Evolutionary conservation across 2,888 invertebrate species (phyloP).

Genomic region (Scrobipalpa costella): DNA sequence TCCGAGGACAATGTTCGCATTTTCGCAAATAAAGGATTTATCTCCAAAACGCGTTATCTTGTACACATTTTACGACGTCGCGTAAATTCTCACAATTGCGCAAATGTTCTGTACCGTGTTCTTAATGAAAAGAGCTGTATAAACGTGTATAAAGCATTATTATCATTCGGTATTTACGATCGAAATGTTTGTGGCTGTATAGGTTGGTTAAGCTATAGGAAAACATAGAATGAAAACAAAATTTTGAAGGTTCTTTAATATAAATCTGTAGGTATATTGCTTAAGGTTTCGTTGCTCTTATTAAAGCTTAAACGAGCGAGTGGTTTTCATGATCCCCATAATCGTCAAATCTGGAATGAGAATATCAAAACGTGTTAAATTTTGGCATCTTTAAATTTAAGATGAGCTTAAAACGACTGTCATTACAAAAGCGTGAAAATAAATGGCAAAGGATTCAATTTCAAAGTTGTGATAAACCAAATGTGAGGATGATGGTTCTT

Average conservation of each 20-base stretch:
- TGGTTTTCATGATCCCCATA: conserved; percentile 6
- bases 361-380: not conserved
- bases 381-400: not conserved
- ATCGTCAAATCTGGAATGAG: conserved; percentile 12
- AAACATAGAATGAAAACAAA: too few relatives aligned
- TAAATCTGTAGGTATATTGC: too few relatives aligned
- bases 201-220: conserved; percentile 2
- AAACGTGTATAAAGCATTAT: conserved; percentile 35
- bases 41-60: conserved; percentile 42
- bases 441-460: too few relatives aligned
- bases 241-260: too few relatives aligned
- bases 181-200: conserved; percentile 35
- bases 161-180: conserved; percentile 49
- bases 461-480: too few relatives aligned
- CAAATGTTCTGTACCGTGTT: conserved; percentile 45
- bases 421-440: not conserved
- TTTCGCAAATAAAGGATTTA: conserved; percentile 43
- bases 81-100: conserved; percentile 49
- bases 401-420: not conserved
- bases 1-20: conserved; percentile 38
- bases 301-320: not conserved
- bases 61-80: conserved; percentile 46
- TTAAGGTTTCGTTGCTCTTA: not conserved
- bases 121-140: conserved; percentile 50
- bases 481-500: too few relatives aligned